A percentile compares a stretch with the other conserved stretches of the same genome.
Evolutionary conservation across 2,797 vertebrate species (phyloP).

Genomic region (Enteromius afrohamiltoni): DNA sequence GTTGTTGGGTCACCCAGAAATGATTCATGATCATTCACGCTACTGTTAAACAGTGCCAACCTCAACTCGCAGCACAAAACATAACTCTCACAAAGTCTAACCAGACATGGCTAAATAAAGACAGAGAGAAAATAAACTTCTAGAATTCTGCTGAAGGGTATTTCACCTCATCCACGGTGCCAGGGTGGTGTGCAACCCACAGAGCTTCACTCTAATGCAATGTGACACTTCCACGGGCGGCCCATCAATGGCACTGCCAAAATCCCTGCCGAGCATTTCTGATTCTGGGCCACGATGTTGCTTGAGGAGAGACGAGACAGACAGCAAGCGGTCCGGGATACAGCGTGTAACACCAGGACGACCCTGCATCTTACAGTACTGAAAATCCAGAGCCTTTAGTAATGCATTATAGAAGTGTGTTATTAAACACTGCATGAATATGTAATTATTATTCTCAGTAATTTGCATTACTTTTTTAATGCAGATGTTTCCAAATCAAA

Average conservation of each 20-base stretch:
- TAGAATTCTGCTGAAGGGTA: neutral
- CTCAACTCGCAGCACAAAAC: neutral
- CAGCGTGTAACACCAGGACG: neutral
- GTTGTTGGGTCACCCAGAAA: slow-evolving; percentile 18
- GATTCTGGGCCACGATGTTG: slow-evolving; percentile 36
- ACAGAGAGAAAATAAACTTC: neutral
- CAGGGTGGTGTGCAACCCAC: slow-evolving; percentile 17
- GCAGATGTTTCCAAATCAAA: neutral
- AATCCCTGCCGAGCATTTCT: slow-evolving; percentile 12
- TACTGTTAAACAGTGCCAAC: neutral
- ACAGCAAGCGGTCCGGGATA: neutral
- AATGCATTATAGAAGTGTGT: neutral
- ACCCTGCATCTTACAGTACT: neutral
- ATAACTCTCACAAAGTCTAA: neutral
- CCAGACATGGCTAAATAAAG: neutral
- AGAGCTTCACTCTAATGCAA: slow-evolving; percentile 40
- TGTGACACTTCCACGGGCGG: slow-evolving; percentile 45
- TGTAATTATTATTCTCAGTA: neutral
- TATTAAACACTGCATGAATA: neutral
- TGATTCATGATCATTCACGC: slow-evolving; percentile 38
- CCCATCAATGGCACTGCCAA: slow-evolving; percentile 30
- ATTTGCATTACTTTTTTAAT: neutral
- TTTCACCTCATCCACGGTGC: slow-evolving; percentile 4
- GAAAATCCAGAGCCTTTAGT: neutral
- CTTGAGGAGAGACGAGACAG: slow-evolving; percentile 41